A percentile compares a stretch with the other conserved stretches of the same genome.
These are phyloP conservation scores for Dinomys branickii DNA, from an alignment of 2,113 vertebrate genomes.

Conservation along the genomic window DNA sequence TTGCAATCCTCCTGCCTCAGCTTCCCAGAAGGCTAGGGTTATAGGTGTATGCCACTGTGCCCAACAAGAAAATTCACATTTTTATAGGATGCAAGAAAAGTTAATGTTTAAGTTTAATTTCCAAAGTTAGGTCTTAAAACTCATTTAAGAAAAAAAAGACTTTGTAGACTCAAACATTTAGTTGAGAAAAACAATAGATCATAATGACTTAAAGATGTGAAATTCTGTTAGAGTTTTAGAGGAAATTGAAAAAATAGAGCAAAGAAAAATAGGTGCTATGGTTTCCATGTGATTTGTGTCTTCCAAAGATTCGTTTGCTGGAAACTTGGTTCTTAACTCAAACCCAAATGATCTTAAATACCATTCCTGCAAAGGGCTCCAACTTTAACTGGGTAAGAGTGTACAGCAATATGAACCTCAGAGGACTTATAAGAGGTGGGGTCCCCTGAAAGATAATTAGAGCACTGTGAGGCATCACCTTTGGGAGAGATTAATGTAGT, in stretches of 20 bases:
- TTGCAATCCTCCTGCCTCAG: not conserved
- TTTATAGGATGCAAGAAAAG: not conserved
- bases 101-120: not conserved
- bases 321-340: not conserved
- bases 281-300: not conserved
- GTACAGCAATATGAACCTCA: not conserved
- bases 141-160: not conserved
- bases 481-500: not conserved
- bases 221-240: not conserved
- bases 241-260: not conserved
- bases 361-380: not conserved
- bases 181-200: not conserved
- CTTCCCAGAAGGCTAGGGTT: not conserved
- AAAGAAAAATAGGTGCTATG: not conserved
- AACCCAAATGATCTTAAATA: not conserved
- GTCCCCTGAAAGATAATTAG: not conserved
- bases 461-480: not conserved
- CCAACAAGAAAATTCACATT: not conserved
- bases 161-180: conserved; percentile 1
- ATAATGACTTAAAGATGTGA: not conserved
- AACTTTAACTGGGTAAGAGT: not conserved
- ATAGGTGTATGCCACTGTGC: not conserved
- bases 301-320: not conserved
- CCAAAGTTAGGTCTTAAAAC: not conserved
- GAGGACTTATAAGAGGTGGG: not conserved